Evolutionary conservation across 2,113 vertebrate species (phyloP).

Genomic region (Oostethus manadensis): DNA sequence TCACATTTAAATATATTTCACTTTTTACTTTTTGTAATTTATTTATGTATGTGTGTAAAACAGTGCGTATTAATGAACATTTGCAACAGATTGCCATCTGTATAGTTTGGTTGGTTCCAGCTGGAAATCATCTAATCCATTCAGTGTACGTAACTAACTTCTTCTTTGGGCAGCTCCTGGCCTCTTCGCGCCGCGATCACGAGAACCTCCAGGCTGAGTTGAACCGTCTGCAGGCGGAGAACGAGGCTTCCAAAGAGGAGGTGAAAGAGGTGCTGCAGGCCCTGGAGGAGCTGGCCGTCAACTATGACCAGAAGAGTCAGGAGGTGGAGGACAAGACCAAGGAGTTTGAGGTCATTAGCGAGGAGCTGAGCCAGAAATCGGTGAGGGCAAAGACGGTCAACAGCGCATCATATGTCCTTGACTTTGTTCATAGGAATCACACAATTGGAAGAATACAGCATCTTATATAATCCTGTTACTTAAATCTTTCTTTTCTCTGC

Average conservation of each 20-base stretch:
- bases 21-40: too few relatives aligned
- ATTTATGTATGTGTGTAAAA: too few relatives aligned
- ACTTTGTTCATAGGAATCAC: not conserved
- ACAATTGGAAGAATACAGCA: too few relatives aligned
- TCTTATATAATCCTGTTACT: not conserved
- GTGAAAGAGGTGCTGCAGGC: constrained; percentile 97
- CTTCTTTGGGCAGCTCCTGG: constrained; percentile 74
- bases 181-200: constrained; percentile 88
- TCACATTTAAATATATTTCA: too few relatives aligned
- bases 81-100: too few relatives aligned
- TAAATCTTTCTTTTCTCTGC: constrained; percentile 6
- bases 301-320: constrained; percentile 97
- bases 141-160: not conserved
- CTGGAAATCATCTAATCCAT: not conserved
- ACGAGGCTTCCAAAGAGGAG: constrained; percentile 96
- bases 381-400: constrained; percentile 56
- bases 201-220: constrained; percentile 91
- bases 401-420: constrained; percentile 10
- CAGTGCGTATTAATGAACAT: too few relatives aligned
- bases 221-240: constrained; percentile 94
- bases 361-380: constrained; percentile 97
- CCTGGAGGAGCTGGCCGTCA: constrained; percentile 93
- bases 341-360: constrained; percentile 88
- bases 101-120: too few relatives aligned
- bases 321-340: constrained; percentile 96